Base-by-base conservation (phyloP, 2,797 vertebrate species). In the Crocidura indochinensis region DNA sequence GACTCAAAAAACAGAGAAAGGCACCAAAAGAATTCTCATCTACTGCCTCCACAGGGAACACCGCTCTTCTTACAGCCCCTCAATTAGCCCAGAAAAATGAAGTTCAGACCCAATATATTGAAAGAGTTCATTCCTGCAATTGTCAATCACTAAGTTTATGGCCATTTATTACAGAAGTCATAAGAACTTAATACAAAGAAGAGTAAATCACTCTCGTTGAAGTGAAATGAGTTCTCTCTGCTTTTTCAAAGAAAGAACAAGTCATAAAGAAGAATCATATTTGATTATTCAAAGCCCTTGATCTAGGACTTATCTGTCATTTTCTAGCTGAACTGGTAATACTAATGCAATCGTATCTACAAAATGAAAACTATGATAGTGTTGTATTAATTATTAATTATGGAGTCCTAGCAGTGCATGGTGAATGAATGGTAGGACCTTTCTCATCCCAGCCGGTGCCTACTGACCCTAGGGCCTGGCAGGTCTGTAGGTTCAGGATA, bases 161-260 rank as follows among this genome's bases (percentile, higher is more conserved):
- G 11, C 10, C 22, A 69, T 74, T 60, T 73, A n/a, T 53, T 44
- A 65, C 0, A 78, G 8, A 12, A 72, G 17, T 8, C 72, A 24
- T 3, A 47, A 67, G 60, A 78, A 81, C 78, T 65, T 68, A 76
- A n/a, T 4, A 77, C 14, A 73, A 79, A 65, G 80, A 31, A 44
- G 51, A 67, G 44, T n/a, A 68, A 84, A 68, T 8, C 15, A 6
- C 6, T 49, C 15, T 85, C 51, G 26, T 8, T 20, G 26, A 79
- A 31, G 72, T 6, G 14, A 10, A 76, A 44, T 62, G 19, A 29
- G 27, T 67, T 46, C 49, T 65, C n/a, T 31, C 19, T 75, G 24
- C 27, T 72, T 84, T 92, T 84, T 29, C 49, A 77, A 65, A 69
- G 64, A 46, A 82, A 56, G 14, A 90, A 27, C 0, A 64, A 10